Percentiles rank a stretch among this genome's conserved stretches.
phyloP scores from a whole-genome alignment of 2,888 invertebrate species.

The Rhorus exstirpatorius region DNA sequence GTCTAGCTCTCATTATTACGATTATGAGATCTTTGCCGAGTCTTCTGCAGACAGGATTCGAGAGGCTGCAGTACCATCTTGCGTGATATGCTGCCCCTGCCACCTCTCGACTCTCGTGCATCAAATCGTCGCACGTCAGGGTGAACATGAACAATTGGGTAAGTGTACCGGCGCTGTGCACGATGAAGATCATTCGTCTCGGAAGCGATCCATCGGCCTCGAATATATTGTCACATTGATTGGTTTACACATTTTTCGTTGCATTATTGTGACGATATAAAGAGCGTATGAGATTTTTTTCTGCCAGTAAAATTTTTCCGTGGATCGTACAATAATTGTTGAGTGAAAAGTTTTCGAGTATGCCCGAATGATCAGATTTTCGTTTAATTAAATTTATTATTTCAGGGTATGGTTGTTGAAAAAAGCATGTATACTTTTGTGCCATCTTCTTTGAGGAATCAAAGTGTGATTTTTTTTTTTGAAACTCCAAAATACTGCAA shows the following conservation, averaged over 20 bases:
- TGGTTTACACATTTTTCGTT: slow-evolving; percentile 15
- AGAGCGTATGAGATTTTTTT: too few species aligned
- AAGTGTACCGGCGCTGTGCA: slow-evolving; percentile 65
- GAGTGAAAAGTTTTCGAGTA: too few species aligned
- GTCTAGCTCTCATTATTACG: slow-evolving; percentile 74
- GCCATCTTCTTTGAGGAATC: too few species aligned
- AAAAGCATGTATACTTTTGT: too few species aligned
- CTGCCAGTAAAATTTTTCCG: too few species aligned
- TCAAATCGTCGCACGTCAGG: slow-evolving; percentile 75
- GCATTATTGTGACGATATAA: too few species aligned
- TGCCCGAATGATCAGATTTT: too few species aligned
- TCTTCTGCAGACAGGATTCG: slow-evolving; percentile 57
- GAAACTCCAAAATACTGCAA: too few species aligned
- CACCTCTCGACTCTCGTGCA: slow-evolving; percentile 72
- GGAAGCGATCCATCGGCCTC: slow-evolving; percentile 62
- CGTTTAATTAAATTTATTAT: too few species aligned
- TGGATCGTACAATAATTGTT: too few species aligned
- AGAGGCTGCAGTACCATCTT: slow-evolving; percentile 73
- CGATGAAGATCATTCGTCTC: slow-evolving; percentile 65
- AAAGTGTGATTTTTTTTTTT: too few species aligned
- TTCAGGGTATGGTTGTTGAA: too few species aligned
- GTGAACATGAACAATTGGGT: slow-evolving; percentile 71
- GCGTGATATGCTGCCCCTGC: slow-evolving; percentile 74
- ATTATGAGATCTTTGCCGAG: slow-evolving; percentile 71
- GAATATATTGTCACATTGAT: slow-evolving; percentile 18